Evolutionary conservation across 1,140 invertebrate genomes (phyloP), one percentile per base, ranked within the genome.

Genomic region (Adelges cooleyi): DNA sequence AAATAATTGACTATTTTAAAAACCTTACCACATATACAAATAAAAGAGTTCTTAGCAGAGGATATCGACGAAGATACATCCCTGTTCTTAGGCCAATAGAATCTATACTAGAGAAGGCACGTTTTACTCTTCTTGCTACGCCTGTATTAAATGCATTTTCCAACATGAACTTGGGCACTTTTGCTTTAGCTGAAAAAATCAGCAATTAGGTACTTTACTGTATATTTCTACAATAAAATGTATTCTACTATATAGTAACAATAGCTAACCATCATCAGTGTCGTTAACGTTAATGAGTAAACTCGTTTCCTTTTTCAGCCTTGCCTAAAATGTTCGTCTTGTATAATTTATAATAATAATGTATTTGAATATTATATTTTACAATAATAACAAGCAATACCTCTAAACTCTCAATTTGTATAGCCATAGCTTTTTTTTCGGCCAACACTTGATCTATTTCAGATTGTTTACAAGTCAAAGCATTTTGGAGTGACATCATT

Each of bases 81-180:
- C 89, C 89, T 20, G 88, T 80, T 65, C 87, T 78, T 50, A 92
- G 79, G 68, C 86, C 86, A 67, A 89, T 81, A 25, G 82, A 80
- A 75, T 92, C 89, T 15, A 91, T 76, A 38, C 81, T 81, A 27
- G 84, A 85, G 70, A 89, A 89, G 23, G 87, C 89, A 70, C 84
- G 78, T 74, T 91, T 91, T 3, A 92, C 85, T 69, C 83, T 80
- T 68, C 87, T 80, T 0, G 87, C 81, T 42, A 92, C 81, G 17
- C 84, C 80, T 51, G 85, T 85, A 71, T 92, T 89, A 70, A 86
- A 84, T 15, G 87, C 86, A 71, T 82, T 84, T 71, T 90, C 87
- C 66, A 83, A 77, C 72, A 90, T 78, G 68, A 89, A 84, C 59
- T 77, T 76, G 48, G 87, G 86, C 29, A 88, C 78, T 73, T 85